Base-by-base conservation (phyloP, 2,113 vertebrate genomes). In the Spheniscus mendiculus region DNA sequence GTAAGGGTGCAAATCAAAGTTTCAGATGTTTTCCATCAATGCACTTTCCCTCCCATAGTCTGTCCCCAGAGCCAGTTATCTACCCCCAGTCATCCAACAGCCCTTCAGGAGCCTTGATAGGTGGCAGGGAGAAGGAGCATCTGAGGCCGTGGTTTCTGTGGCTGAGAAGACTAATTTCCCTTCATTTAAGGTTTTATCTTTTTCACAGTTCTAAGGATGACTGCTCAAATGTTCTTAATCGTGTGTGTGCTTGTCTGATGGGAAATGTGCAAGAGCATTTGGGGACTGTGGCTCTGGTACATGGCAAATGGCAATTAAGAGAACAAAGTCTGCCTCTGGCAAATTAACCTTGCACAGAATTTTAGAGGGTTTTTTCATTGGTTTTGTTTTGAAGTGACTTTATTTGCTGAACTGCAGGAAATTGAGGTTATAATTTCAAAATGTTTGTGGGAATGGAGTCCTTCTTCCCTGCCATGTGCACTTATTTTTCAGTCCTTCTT, bases 301-400 rank as follows among this genome's bases (percentile, higher is more conserved):
- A 62, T 62, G 92, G 94, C 89, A 96, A 96, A 94, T 62, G 95
- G 73, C 96, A 96, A 93, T 94, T 83, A 96, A 83, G 25, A 93
- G 96, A 95, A 93, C 94, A 95, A 92, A 82, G 91, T 76, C 84
- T 90, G 97, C 94, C 81, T 83, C 81, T 66, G 78, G 91, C 91
- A 89, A 85, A 87, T 79, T 56, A 87, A n/a, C 87, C 42, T 87
- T 79, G 53, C 53, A 70, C 87, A 88, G 65, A 73, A 90, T 93
- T 91, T 62, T 72, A 50, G 61, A 82, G 70, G n/a, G 4, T 7
- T 52, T 67, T 80, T 85, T 65, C 38, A 36, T n/a, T 61, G 59
- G 52, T 42, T 91, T 82, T 90, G 25, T 88, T 95, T 93, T 78
- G 27, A 80, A 89, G 15, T n/a, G 4, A 83, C 21, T 89, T 88